Conservation (phyloP, 1,140 invertebrate genomes). For the Sogatella furcifera region DNA sequence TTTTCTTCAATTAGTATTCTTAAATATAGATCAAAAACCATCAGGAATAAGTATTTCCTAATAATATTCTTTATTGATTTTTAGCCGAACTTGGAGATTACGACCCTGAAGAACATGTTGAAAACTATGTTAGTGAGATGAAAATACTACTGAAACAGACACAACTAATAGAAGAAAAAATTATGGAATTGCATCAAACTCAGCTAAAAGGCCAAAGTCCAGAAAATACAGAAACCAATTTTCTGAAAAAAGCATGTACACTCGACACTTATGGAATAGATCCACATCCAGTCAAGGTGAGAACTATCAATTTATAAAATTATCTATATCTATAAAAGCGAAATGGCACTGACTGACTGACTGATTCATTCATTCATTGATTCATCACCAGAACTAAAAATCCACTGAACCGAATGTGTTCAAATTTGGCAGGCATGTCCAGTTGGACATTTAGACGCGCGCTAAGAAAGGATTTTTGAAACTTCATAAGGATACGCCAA, state of each 20-base stretch:
- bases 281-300: conserved; percentile 94
- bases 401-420: too few species aligned
- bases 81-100: conserved; percentile 90
- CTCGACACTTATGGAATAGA: conserved; percentile 95
- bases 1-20: too few species aligned
- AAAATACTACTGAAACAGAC: conserved; percentile 89
- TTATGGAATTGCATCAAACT: conserved; percentile 78
- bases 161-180: conserved; percentile 77
- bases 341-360: too few species aligned
- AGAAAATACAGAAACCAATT: conserved; percentile 68
- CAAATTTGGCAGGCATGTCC: too few species aligned
- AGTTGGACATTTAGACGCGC: too few species aligned
- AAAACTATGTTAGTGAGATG: conserved; percentile 84
- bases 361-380: too few species aligned
- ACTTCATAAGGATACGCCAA: too few species aligned
- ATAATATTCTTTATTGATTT: neutral
- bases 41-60: neutral
- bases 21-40: too few species aligned
- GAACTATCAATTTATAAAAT: too few species aligned
- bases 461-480: too few species aligned
- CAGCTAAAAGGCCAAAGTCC: conserved; percentile 58
- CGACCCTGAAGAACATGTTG: conserved; percentile 75
- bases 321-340: too few species aligned
- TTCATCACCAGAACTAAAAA: too few species aligned
- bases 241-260: conserved; percentile 75